These are phyloP conservation scores for Napeogenes sylphis DNA, from an alignment of 2,888 invertebrate genomes.

Conservation along the genomic window DNA sequence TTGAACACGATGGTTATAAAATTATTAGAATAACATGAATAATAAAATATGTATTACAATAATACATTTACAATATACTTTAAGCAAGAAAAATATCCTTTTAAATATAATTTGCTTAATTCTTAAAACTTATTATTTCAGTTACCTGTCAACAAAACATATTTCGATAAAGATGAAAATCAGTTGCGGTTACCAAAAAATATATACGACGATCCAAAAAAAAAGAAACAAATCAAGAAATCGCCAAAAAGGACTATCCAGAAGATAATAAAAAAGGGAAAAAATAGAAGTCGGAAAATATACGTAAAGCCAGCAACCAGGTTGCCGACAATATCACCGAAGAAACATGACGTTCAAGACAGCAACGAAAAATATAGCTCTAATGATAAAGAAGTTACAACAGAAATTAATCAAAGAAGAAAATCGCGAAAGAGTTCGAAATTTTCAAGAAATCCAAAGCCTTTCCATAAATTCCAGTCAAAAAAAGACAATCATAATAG, in stretches of 20 bases:
- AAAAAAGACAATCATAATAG: slow-evolving; percentile 38
- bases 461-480: slow-evolving; percentile 49
- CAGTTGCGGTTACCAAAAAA: slow-evolving; percentile 50
- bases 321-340: slow-evolving; percentile 37
- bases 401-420: slow-evolving; percentile 44
- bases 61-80: too few relatives aligned
- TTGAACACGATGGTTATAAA: too few relatives aligned
- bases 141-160: slow-evolving; percentile 42
- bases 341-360: slow-evolving; percentile 26
- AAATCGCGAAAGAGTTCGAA: slow-evolving; percentile 44
- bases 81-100: too few relatives aligned
- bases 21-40: too few relatives aligned
- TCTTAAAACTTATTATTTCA: slow-evolving; percentile 8
- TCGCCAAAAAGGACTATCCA: slow-evolving; percentile 60
- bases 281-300: slow-evolving; percentile 45
- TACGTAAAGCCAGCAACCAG: slow-evolving; percentile 41
- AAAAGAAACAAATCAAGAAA: slow-evolving; percentile 47
- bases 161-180: slow-evolving; percentile 58
- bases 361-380: slow-evolving; percentile 37
- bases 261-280: slow-evolving; percentile 65
- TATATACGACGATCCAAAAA: slow-evolving; percentile 43
- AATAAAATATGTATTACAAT: not conserved
- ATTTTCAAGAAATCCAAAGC: slow-evolving; percentile 51
- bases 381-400: slow-evolving; percentile 41
- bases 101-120: too few relatives aligned